A percentile compares a stretch with the other conserved stretches of the same genome.
Conservation (phyloP, 1,140 invertebrate species). For the Eueides isabella region DNA sequence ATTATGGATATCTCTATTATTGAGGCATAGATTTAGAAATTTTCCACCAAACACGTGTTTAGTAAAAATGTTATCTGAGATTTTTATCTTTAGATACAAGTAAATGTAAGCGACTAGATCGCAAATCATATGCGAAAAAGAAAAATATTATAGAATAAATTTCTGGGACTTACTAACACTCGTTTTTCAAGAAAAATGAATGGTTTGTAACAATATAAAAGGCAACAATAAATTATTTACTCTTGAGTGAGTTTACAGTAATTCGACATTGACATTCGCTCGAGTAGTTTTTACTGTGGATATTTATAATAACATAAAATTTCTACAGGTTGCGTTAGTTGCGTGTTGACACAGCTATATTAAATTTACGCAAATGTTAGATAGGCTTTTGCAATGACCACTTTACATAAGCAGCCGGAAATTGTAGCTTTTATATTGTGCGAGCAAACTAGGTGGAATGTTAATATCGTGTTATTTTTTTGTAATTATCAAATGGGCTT, state of each 20-base stretch:
- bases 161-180: neutral
- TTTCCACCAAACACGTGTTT: too few species aligned
- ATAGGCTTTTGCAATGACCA: slow-evolving; percentile 51
- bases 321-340: slow-evolving; percentile 52
- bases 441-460: slow-evolving; percentile 1
- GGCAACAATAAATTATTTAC: slow-evolving; percentile 1
- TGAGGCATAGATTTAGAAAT: too few species aligned
- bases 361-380: slow-evolving; percentile 66
- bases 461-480: neutral
- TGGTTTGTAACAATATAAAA: neutral
- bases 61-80: too few species aligned
- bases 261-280: slow-evolving; percentile 70
- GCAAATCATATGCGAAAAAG: too few species aligned
- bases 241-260: slow-evolving; percentile 42
- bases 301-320: slow-evolving; percentile 43
- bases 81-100: too few species aligned
- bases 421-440: slow-evolving; percentile 21
- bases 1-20: too few species aligned
- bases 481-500: neutral
- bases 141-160: neutral
- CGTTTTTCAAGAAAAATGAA: neutral
- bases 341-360: slow-evolving; percentile 53
- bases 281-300: neutral
- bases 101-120: too few species aligned
- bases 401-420: slow-evolving; percentile 44